These are phyloP conservation scores for Elaphurus davidianus DNA, from an alignment of 2,113 vertebrate genomes.

Conservation along the genomic window DNA sequence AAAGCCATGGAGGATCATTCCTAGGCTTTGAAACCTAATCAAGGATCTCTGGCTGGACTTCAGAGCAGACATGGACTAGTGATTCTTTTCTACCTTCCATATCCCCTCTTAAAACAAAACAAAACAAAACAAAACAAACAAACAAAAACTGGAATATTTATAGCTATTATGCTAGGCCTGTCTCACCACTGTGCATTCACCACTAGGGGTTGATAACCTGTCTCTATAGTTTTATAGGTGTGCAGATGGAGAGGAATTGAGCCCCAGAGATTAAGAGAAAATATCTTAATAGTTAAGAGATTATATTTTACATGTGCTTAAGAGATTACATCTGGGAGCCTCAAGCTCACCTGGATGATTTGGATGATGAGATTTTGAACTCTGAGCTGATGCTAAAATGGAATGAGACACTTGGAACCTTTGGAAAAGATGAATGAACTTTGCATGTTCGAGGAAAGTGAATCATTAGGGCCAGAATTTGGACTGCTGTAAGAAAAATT, in stretches of 20 bases:
- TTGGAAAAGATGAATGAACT: neutral
- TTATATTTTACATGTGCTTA: neutral
- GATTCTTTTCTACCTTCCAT: neutral
- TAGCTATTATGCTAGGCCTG: neutral
- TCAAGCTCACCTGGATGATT: neutral
- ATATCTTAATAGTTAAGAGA: neutral
- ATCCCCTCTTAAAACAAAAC: neutral
- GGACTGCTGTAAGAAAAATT: neutral
- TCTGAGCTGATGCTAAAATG: neutral
- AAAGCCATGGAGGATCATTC: neutral
- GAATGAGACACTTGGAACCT: neutral
- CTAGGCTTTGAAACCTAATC: neutral
- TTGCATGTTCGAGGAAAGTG: neutral
- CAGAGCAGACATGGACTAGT: neutral
- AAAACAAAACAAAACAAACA: neutral
- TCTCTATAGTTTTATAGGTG: neutral
- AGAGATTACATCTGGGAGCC: neutral
- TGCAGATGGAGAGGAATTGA: neutral
- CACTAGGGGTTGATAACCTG: neutral
- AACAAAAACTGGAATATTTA: neutral
- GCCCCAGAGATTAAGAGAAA: neutral
- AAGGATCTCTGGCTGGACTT: neutral
- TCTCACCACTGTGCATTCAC: neutral
- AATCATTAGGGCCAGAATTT: neutral
- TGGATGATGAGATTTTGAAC: neutral